A percentile compares a stretch with the other conserved stretches of the same genome.
Conservation (phyloP, 1,140 invertebrate species). For the Drosophila oshimai region DNA sequence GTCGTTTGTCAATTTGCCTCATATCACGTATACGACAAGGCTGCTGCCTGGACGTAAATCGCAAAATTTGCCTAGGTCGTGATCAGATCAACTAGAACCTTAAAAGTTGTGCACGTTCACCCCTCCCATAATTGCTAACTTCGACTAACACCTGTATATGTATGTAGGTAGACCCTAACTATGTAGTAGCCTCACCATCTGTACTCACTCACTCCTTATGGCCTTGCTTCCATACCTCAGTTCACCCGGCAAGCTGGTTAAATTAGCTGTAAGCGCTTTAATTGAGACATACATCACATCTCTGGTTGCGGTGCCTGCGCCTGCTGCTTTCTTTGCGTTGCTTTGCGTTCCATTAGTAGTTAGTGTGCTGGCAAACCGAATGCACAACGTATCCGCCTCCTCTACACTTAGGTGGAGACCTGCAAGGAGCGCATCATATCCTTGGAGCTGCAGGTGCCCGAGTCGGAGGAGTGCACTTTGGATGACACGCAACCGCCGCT, state of each 20-base stretch:
- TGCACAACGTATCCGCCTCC: conserved; percentile 69
- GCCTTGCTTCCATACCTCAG: not conserved
- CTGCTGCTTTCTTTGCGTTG: conserved; percentile 39
- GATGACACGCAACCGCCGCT: conserved; percentile 68
- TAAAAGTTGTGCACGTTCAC: conserved; percentile 22
- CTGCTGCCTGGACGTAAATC: conserved; percentile 20
- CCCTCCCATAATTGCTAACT: conserved; percentile 31
- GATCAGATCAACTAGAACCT: conserved; percentile 34
- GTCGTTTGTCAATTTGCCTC: conserved; percentile 41
- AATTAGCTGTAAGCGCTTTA: conserved; percentile 26
- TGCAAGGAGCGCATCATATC: conserved; percentile 94
- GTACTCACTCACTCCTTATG: not conserved
- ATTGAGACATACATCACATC: conserved; percentile 1
- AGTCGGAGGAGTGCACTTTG: conserved; percentile 50
- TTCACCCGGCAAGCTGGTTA: conserved; percentile 20
- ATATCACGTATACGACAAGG: conserved; percentile 53
- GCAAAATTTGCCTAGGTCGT: conserved; percentile 8
- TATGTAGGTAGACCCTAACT: no score
- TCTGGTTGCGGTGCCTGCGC: conserved; percentile 45
- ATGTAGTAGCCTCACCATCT: not conserved
- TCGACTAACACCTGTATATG: conserved; percentile 2
- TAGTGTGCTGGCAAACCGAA: conserved; percentile 55
- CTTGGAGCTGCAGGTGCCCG: conserved; percentile 86
- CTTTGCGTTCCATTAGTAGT: conserved; percentile 57
- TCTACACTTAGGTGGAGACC: conserved; percentile 89